These are phyloP conservation scores for Lagopus muta DNA, from an alignment of 2,113 vertebrate genomes.

Conservation along the genomic window DNA sequence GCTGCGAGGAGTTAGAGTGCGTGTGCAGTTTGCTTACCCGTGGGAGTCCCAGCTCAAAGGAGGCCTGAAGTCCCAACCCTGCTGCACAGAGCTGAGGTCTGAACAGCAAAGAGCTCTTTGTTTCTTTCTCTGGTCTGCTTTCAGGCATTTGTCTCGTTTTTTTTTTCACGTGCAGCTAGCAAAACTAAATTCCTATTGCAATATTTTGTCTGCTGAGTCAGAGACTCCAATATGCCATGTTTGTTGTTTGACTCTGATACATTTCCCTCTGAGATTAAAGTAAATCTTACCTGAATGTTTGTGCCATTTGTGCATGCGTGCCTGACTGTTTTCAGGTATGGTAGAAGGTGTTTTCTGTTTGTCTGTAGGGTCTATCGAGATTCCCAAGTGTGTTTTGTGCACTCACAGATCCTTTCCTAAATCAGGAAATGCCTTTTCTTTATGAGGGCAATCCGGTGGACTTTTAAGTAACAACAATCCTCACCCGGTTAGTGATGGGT, in stretches of 20 bases:
- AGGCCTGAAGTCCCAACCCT: neutral
- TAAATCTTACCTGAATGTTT: neutral
- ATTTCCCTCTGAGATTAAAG: fast-evolving
- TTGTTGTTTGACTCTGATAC: neutral
- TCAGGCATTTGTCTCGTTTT: neutral
- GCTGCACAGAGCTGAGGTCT: neutral
- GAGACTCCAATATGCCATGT: neutral
- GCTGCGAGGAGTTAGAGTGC: neutral
- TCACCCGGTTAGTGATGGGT: neutral
- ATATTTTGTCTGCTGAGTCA: neutral
- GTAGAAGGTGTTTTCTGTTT: neutral
- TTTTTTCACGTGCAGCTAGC: neutral
- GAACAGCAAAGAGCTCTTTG: neutral
- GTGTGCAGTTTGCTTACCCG: neutral
- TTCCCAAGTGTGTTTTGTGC: neutral
- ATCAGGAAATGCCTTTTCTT: neutral
- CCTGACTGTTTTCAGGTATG: neutral
- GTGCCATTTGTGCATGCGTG: neutral
- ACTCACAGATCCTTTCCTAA: neutral
- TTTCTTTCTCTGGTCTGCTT: neutral
- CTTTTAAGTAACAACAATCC: neutral
- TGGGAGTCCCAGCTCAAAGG: neutral
- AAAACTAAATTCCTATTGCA: neutral
- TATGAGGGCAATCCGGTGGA: neutral
- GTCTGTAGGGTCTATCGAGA: neutral